These are phyloP conservation scores for Chelonia mydas DNA, from an alignment of 2,797 vertebrate species.

Conservation along the genomic window DNA sequence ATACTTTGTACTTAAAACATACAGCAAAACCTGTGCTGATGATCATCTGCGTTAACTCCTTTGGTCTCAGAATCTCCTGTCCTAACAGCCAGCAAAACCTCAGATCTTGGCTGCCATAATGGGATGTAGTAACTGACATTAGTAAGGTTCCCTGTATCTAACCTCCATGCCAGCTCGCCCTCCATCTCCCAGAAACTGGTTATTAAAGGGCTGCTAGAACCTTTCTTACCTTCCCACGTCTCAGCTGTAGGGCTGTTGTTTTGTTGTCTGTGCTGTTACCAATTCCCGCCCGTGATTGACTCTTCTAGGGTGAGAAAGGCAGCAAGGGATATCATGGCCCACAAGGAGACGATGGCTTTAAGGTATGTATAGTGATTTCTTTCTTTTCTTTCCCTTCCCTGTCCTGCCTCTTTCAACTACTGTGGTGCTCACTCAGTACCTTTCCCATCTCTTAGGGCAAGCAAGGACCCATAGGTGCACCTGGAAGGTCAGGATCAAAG, in stretches of 20 bases:
- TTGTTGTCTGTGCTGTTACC: not conserved
- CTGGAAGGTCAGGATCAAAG: conserved; percentile 79
- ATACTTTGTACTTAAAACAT: not conserved
- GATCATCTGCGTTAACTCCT: not conserved
- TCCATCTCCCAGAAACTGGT: fast-evolving
- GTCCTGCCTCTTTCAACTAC: not conserved
- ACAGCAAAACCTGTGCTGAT: not conserved
- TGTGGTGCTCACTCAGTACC: not conserved
- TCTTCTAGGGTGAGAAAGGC: conserved; percentile 87
- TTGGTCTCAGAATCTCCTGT: not conserved
- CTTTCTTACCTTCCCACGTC: not conserved
- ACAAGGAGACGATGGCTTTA: conserved; percentile 81
- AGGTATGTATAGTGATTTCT: conserved; percentile 74
- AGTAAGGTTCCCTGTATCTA: fast-evolving
- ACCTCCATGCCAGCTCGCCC: not conserved
- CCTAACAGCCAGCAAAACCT: not conserved
- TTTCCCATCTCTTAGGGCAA: conserved; percentile 76
- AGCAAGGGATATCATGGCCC: conserved; percentile 80
- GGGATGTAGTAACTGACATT: fast-evolving
- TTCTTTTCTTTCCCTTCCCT: not conserved
- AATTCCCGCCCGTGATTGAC: not conserved
- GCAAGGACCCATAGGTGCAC: conserved; percentile 72
- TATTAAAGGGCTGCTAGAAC: not conserved
- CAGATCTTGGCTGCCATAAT: fast-evolving
- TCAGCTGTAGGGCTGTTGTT: not conserved